Evolutionary conservation across 2,113 vertebrate genomes (phyloP).

Genomic region (Carassius auratus): DNA sequence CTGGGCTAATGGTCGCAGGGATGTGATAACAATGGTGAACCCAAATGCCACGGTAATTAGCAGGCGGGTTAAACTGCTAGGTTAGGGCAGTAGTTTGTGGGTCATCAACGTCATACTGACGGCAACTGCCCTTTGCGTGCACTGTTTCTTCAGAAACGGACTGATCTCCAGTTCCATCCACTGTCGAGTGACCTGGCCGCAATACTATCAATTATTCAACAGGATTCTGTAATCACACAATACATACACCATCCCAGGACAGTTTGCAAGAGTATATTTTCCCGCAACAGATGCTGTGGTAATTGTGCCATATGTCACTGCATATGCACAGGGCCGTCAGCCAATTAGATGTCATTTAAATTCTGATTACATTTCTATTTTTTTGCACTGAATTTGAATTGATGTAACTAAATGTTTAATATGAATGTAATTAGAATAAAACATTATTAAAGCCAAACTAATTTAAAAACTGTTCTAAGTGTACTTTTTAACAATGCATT

Average conservation of each 20-base stretch:
- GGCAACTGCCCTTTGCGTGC: constrained; percentile 2
- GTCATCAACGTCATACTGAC: constrained; percentile 38
- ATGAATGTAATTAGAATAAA: not conserved
- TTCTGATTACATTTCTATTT: too few species aligned
- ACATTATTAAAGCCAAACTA: too few species aligned
- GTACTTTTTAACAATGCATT: not conserved
- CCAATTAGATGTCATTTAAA: not conserved
- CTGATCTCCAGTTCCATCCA: constrained; percentile 48
- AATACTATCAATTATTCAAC: constrained; percentile 43
- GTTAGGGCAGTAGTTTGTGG: constrained; percentile 48
- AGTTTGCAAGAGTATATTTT: not conserved
- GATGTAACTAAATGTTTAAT: not conserved
- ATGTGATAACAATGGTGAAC: not conserved
- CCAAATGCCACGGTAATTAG: constrained; percentile 3
- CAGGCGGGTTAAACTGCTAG: not conserved
- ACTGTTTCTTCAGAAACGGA: constrained; percentile 20
- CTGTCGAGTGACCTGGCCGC: constrained; percentile 32
- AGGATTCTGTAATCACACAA: constrained; percentile 13
- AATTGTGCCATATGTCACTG: not conserved
- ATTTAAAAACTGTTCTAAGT: not conserved
- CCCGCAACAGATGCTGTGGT: not conserved
- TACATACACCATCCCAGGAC: not conserved
- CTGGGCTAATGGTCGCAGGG: not conserved
- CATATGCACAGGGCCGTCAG: not conserved
- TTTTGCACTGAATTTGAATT: too few species aligned